A percentile compares a stretch with the other conserved stretches of the same genome.
Evolutionary conservation across 2,888 invertebrate genomes (phyloP).

Genomic region (Eretmocerus hayati): DNA sequence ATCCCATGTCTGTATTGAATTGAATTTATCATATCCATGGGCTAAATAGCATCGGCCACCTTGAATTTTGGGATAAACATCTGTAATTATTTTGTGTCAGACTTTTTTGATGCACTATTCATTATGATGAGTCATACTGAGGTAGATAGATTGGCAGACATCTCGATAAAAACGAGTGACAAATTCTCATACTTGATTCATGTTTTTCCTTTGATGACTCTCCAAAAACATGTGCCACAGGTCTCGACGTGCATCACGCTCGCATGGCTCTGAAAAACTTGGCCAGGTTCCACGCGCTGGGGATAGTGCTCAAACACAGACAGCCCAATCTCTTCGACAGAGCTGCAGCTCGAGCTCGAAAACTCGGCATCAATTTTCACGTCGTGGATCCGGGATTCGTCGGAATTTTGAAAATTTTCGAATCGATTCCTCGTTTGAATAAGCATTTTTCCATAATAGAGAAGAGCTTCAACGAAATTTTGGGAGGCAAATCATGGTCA

Average conservation of each 20-base stretch:
- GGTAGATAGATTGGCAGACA: too few species aligned
- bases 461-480: slow-evolving; percentile 8
- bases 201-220: background rate
- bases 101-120: too few species aligned
- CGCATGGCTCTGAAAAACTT: slow-evolving; percentile 48
- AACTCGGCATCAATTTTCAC: slow-evolving; percentile 28
- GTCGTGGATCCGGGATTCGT: slow-evolving; percentile 21
- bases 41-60: too few species aligned
- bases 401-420: slow-evolving; percentile 27
- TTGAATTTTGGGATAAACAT: too few species aligned
- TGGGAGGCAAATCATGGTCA: background rate
- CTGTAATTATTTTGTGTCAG: too few species aligned
- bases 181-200: background rate
- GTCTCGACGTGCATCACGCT: slow-evolving; percentile 49
- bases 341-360: slow-evolving; percentile 36
- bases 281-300: slow-evolving; percentile 55
- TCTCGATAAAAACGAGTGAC: too few species aligned
- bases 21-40: too few species aligned
- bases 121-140: too few species aligned
- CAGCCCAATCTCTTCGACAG: slow-evolving; percentile 37
- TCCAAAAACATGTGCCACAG: too few species aligned
- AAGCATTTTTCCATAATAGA: slow-evolving; percentile 1
- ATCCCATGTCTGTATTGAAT: too few species aligned
- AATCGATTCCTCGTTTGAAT: slow-evolving; percentile 13
- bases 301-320: slow-evolving; percentile 50